These are phyloP conservation scores for Thyatira batis DNA, from an alignment of 2,888 invertebrate genomes.

Conservation along the genomic window DNA sequence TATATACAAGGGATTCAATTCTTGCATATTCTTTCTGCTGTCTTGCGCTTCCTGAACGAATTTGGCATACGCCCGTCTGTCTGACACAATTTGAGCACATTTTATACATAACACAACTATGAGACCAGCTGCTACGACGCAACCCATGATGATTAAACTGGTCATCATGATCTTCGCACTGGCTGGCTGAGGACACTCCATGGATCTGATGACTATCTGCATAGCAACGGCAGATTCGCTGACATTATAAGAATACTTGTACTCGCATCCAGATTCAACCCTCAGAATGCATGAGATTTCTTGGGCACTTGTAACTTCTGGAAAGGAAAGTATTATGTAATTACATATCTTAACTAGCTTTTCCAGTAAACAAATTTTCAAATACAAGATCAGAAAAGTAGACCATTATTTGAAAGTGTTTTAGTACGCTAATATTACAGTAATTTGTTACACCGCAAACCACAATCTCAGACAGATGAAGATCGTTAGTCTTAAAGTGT, in stretches of 20 bases:
- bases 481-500: conserved; percentile 6
- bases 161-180: conserved; percentile 63
- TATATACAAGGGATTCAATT: conserved; percentile 84
- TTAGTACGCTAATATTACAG: conserved; percentile 2
- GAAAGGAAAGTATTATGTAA: conserved; percentile 24
- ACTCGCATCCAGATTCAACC: conserved; percentile 61
- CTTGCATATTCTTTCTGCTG: conserved; percentile 63
- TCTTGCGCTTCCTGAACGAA: conserved; percentile 73
- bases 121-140: conserved; percentile 74
- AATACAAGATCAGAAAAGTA: too few relatives aligned
- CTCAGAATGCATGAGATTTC: conserved; percentile 63
- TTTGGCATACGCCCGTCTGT: conserved; percentile 78
- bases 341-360: too few relatives aligned
- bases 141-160: conserved; percentile 62
- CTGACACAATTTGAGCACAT: conserved; percentile 68
- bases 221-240: conserved; percentile 51
- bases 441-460: conserved; percentile 5
- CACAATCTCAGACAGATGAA: conserved; percentile 8
- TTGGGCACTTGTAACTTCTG: conserved; percentile 41
- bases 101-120: conserved; percentile 65
- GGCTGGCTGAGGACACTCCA: conserved; percentile 60
- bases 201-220: conserved; percentile 62
- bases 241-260: conserved; percentile 64
- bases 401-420: background rate
- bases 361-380: too few relatives aligned